Evolutionary conservation across 1,140 invertebrate species (phyloP).

Genomic region (Maniola jurtina): DNA sequence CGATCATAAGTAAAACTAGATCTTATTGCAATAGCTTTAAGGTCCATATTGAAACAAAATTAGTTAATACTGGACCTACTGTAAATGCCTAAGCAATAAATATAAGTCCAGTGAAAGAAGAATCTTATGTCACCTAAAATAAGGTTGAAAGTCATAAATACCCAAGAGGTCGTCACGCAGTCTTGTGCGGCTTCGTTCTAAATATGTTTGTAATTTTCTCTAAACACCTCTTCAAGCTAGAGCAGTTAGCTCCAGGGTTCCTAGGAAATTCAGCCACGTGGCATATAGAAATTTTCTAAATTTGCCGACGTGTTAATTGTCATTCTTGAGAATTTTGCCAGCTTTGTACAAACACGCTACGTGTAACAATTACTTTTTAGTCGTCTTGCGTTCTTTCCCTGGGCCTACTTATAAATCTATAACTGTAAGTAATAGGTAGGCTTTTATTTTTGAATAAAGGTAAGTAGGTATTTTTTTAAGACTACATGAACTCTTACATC

Average conservation of each 20-base stretch:
- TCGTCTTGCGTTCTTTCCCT: too few relatives aligned
- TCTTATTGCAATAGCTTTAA: neutral
- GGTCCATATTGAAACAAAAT: neutral
- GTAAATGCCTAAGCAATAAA: neutral
- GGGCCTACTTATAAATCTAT: too few relatives aligned
- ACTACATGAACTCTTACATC: too few relatives aligned
- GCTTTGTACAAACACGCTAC: too few relatives aligned
- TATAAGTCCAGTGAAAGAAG: neutral
- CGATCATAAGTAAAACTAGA: neutral
- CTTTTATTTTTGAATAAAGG: too few relatives aligned
- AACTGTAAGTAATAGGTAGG: too few relatives aligned
- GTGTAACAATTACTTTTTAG: too few relatives aligned
- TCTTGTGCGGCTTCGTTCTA: constrained; percentile 22
- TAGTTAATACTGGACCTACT: neutral
- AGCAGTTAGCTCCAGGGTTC: neutral
- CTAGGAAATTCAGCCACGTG: neutral
- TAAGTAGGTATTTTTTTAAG: too few relatives aligned
- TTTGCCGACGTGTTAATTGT: neutral
- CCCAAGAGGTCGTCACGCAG: neutral
- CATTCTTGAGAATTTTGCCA: neutral
- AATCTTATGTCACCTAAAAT: neutral
- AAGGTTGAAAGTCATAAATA: neutral
- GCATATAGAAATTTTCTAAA: neutral
- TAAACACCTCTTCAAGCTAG: constrained; percentile 13
- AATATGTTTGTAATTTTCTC: constrained; percentile 16